Conservation (phyloP, 2,113 vertebrate species). For the Probosciger aterrimus region DNA sequence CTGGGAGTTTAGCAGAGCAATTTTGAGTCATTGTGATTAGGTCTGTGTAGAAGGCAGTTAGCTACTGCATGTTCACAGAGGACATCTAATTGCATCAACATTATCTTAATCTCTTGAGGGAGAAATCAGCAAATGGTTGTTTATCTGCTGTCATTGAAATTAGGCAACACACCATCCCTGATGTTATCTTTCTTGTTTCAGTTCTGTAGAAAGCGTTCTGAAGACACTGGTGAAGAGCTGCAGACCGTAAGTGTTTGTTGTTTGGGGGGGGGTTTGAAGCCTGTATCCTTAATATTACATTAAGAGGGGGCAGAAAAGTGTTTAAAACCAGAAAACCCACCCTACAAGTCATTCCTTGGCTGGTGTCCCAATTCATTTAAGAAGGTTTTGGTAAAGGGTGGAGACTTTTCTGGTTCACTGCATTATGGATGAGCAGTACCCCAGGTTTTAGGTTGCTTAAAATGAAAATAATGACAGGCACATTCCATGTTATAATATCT, state of each 20-base stretch:
- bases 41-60: constrained; percentile 38
- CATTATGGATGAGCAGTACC: not conserved
- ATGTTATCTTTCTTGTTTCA: constrained; percentile 58
- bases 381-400: not conserved
- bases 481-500: not conserved
- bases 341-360: not conserved
- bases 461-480: not conserved
- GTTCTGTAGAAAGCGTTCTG: constrained; percentile 93
- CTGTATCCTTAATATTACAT: not conserved
- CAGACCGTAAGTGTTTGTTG: constrained; percentile 88
- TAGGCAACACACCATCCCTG: not conserved
- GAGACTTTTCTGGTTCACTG: not conserved
- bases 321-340: not conserved
- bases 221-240: constrained; percentile 96
- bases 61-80: constrained; percentile 72
- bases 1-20: not conserved
- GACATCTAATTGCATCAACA: constrained; percentile 62
- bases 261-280: not conserved
- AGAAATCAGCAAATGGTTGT: constrained; percentile 1
- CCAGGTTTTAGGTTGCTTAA: not conserved
- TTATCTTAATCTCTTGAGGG: constrained; percentile 18
- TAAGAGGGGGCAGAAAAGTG: not conserved
- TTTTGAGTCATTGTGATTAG: not conserved
- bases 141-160: constrained; percentile 31
- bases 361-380: not conserved